phyloP scores from a whole-genome alignment of 2,113 vertebrate species.

The Rhabdomys dilectus region DNA sequence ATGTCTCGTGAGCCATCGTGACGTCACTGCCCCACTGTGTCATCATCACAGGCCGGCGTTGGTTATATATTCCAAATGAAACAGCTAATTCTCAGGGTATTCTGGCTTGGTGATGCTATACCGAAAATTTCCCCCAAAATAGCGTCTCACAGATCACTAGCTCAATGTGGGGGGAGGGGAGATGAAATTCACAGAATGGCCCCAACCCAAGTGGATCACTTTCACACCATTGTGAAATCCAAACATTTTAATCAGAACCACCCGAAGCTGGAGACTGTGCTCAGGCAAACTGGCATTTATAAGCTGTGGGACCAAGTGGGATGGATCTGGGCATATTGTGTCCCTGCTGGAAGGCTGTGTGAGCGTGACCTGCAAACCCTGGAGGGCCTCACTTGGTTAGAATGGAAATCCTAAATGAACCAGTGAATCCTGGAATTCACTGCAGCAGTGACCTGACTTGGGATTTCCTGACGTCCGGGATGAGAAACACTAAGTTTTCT shows the following conservation, averaged over 20 bases:
- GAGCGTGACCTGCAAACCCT: too few species aligned
- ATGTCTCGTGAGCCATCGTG: not conserved
- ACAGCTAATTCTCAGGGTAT: not conserved
- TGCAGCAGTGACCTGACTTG: too few species aligned
- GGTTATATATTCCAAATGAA: not conserved
- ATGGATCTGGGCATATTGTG: too few species aligned
- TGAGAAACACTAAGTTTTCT: too few species aligned
- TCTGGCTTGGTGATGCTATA: not conserved
- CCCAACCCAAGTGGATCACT: not conserved
- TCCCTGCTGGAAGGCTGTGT: too few species aligned
- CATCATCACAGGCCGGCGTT: not conserved
- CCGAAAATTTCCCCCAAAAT: not conserved
- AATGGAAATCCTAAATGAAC: too few species aligned
- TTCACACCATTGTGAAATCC: not conserved
- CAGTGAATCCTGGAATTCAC: too few species aligned
- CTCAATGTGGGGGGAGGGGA: accelerated
- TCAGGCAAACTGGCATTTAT: not conserved
- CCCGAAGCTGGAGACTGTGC: not conserved
- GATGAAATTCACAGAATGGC: not conserved
- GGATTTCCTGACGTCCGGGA: too few species aligned
- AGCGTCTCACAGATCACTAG: not conserved
- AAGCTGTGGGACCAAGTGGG: not conserved
- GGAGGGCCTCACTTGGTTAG: too few species aligned
- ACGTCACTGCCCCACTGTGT: not conserved
- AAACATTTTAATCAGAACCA: not conserved